A percentile compares a stretch with the other conserved stretches of the same genome.
Conservation (phyloP, 2,888 invertebrate genomes). For the Pseudococcus viburni region DNA sequence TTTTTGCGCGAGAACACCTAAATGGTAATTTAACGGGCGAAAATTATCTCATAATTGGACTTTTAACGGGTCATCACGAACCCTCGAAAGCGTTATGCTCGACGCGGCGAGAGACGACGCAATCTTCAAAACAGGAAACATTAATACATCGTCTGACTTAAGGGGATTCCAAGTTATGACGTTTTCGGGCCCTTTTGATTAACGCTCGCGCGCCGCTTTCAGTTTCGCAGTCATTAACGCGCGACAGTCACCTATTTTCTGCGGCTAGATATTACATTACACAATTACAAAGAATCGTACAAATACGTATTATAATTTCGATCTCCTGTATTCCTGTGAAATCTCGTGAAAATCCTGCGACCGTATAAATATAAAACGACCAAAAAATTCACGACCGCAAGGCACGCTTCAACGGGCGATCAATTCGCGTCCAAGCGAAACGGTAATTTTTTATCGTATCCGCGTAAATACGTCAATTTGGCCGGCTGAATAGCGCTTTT, state of each 20-base stretch:
- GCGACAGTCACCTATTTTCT: neutral
- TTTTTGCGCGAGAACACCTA: neutral
- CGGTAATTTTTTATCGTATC: conserved; percentile 25
- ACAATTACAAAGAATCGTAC: too few relatives aligned
- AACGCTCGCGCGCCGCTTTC: conserved; percentile 1
- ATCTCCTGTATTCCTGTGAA: neutral
- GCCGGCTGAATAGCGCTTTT: conserved; percentile 58
- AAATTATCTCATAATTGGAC: conserved; percentile 48
- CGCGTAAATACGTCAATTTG: conserved; percentile 17
- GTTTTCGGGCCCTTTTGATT: conserved; percentile 37
- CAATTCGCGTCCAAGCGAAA: neutral
- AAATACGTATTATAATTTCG: neutral
- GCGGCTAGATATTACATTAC: too few relatives aligned
- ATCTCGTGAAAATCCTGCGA: too few relatives aligned
- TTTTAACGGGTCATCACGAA: conserved; percentile 45
- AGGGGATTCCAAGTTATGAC: conserved; percentile 50
- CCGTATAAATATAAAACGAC: neutral
- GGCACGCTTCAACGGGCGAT: neutral
- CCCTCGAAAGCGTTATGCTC: conserved; percentile 14
- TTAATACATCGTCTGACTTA: conserved; percentile 44
- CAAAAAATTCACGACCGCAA: neutral
- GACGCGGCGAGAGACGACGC: neutral
- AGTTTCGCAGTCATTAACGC: neutral
- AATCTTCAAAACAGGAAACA: conserved; percentile 48
- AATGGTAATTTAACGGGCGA: conserved; percentile 8